phyloP scores from a whole-genome alignment of 2,888 invertebrate genomes.

The Hesperia comma region DNA sequence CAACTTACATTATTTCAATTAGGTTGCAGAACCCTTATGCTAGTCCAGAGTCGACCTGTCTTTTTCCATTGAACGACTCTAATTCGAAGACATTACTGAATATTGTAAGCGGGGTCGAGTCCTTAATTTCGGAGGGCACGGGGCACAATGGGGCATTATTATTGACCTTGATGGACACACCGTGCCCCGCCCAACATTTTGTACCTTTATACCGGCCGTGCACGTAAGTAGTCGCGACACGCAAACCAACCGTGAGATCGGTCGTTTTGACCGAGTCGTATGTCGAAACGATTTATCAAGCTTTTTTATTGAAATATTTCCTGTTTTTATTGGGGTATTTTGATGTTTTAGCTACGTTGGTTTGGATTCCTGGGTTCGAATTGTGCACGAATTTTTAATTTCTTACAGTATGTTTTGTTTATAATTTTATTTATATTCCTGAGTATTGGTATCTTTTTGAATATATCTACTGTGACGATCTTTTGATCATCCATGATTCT shows the following conservation, averaged over 20 bases:
- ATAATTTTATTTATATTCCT: too few relatives aligned
- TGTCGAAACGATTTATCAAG: slow-evolving; percentile 50
- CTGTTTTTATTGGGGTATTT: background rate
- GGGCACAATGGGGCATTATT: slow-evolving; percentile 55
- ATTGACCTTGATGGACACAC: slow-evolving; percentile 48
- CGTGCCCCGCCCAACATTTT: slow-evolving; percentile 55
- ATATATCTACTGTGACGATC: too few relatives aligned
- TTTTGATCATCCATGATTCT: too few relatives aligned
- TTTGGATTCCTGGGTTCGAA: too few relatives aligned
- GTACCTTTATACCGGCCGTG: slow-evolving; percentile 49
- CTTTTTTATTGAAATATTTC: slow-evolving; percentile 25
- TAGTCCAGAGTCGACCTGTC: background rate
- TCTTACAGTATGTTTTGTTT: too few relatives aligned
- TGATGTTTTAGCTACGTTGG: background rate
- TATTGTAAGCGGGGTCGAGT: slow-evolving; percentile 39
- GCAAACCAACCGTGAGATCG: slow-evolving; percentile 43
- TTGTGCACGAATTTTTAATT: too few relatives aligned
- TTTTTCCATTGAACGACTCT: slow-evolving; percentile 11
- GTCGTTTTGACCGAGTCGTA: slow-evolving; percentile 45
- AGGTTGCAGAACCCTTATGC: too few relatives aligned
- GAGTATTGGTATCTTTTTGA: too few relatives aligned
- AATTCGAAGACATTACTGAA: slow-evolving; percentile 41
- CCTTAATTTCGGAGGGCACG: slow-evolving; percentile 45
- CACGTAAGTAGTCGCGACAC: slow-evolving; percentile 46
- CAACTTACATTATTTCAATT: too few relatives aligned